Percentiles rank a stretch among this genome's conserved stretches.
phyloP scores from a whole-genome alignment of 1,140 invertebrate species.

The Arctopsyche grandis region DNA sequence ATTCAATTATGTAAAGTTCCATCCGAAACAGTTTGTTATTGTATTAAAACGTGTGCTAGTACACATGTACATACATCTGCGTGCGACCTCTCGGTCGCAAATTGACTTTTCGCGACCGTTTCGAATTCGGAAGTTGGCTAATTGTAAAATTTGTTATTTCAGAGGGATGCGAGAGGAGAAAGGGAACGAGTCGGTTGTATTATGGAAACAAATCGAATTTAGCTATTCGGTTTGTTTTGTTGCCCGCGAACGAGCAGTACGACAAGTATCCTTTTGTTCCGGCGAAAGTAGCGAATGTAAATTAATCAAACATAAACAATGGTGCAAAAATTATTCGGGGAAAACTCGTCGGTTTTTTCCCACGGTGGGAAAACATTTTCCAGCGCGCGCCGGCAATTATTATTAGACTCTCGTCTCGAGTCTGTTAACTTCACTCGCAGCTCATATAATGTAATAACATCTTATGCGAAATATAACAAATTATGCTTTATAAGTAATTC shows the following conservation, averaged over 20 bases:
- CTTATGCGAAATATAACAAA: too few relatives aligned
- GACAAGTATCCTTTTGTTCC: background rate
- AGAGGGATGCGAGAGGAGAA: background rate
- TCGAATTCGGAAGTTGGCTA: background rate
- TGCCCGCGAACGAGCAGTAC: background rate
- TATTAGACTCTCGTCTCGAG: background rate
- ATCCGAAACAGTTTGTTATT: too few relatives aligned
- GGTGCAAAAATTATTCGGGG: background rate
- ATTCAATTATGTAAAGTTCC: too few relatives aligned
- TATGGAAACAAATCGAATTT: conserved; percentile 18
- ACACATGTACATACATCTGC: too few relatives aligned
- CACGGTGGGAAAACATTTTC: too few relatives aligned
- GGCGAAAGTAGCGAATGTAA: conserved; percentile 20
- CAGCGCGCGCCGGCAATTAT: too few relatives aligned
- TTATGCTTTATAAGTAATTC: too few relatives aligned
- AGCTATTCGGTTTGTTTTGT: conserved; percentile 1
- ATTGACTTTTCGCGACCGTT: conserved; percentile 9
- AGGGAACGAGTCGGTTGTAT: background rate
- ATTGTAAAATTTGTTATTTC: conserved; percentile 16
- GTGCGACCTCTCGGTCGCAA: background rate
- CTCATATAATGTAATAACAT: too few relatives aligned
- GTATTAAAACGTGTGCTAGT: too few relatives aligned
- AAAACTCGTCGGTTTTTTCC: too few relatives aligned
- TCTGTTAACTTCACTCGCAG: background rate
- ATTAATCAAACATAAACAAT: conserved; percentile 21